Conservation (phyloP, 2,113 vertebrate species). For the Apteryx mantelli region DNA sequence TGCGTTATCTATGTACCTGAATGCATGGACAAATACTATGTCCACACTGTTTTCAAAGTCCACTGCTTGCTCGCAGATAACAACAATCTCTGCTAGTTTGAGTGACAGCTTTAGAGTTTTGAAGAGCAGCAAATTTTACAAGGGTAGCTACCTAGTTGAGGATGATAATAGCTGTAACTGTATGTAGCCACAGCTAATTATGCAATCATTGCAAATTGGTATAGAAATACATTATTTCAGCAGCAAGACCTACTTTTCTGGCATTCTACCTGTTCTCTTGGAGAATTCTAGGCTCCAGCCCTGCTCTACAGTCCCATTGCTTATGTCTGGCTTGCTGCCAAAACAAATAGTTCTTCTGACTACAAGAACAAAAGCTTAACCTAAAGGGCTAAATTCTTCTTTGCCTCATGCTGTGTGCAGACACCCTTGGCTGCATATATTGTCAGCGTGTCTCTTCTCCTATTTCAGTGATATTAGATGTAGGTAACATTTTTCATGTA, state of each 20-base stretch:
- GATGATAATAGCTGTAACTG: neutral
- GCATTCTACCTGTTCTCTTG: neutral
- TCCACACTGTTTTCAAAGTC: neutral
- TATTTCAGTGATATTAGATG: neutral
- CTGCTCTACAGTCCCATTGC: neutral
- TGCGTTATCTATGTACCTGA: neutral
- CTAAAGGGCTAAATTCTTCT: neutral
- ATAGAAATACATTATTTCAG: neutral
- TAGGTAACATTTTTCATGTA: neutral
- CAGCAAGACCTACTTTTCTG: neutral
- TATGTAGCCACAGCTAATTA: neutral
- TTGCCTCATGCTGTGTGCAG: neutral
- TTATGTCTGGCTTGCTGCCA: conserved; percentile 11
- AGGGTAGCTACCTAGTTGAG: neutral
- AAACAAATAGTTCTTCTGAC: neutral
- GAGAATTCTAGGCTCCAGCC: neutral
- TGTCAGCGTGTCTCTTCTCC: neutral
- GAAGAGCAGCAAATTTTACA: neutral
- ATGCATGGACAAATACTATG: neutral
- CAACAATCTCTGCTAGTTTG: neutral
- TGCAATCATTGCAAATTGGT: neutral
- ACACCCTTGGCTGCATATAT: neutral
- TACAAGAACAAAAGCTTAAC: neutral
- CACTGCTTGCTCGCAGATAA: neutral
- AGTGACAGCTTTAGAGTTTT: neutral